Base-by-base conservation (phyloP, 1,140 invertebrate genomes). In the Aplysia californica region DNA sequence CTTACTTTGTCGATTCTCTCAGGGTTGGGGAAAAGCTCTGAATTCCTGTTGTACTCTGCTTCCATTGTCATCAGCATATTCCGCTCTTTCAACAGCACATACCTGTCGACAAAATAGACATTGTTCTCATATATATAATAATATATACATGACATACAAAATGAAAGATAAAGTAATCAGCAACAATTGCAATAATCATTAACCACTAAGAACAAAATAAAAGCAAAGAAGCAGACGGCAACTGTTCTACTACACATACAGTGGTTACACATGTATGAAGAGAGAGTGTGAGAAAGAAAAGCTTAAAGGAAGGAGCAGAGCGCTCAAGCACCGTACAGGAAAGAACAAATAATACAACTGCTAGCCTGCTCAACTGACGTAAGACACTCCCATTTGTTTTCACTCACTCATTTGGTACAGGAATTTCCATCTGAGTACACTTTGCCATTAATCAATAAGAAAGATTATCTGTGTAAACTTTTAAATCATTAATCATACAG, bases 21-120 rank as follows among this genome's bases (percentile, higher is more conserved):
- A 35, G 97, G 96, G 92, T 94, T 98, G 18, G 97, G 96, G 89
- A 99, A 96, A n/a, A 94, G 79, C 88, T 93, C 90, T 44, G 88
- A 89, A 84, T 94, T 90, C 76, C 92, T 86, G 66, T 94, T 94
- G 85, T 93, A 94, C 85, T 94, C 94, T 76, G 96, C 92, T 91
- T 98, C 94, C 97, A 99, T 98, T 23, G 98, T 99, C 64, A 97
- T 88, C 5, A 99, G 90, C 97, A 99, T 98, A 88, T 99, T 99
- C 74, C 93, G 91, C 91, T 99, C 98, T 91, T 99, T 99, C 31
- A 99, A 89, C 71, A 99, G 91, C 33, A 99, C 92, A 91, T 94
- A 96, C 95, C 95, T 96, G 81, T 70, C 85, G 79, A 69, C 18
- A 33, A 23, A 20, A 69, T 44, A 6, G 21, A 69, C 41, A 31